These are phyloP conservation scores for Phthorimaea operculella DNA, from an alignment of 1,140 invertebrate genomes.

Conservation along the genomic window DNA sequence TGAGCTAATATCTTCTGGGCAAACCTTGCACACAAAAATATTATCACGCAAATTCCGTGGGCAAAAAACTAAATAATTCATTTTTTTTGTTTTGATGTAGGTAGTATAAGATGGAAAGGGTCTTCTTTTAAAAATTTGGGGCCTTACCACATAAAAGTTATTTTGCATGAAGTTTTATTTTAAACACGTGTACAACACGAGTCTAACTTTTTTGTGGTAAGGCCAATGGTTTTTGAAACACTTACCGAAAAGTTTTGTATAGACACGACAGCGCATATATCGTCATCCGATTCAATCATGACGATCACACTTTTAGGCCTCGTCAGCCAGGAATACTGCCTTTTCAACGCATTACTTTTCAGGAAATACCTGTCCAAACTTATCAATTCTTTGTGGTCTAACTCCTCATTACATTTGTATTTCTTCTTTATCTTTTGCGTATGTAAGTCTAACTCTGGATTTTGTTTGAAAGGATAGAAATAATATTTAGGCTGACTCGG, in stretches of 20 bases:
- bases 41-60: too few species aligned
- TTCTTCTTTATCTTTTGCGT: constrained; percentile 34
- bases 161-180: too few species aligned
- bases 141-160: too few species aligned
- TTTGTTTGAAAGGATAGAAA: constrained; percentile 58
- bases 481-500: constrained; percentile 66
- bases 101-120: too few species aligned
- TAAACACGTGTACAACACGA: too few species aligned
- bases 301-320: constrained; percentile 72
- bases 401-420: constrained; percentile 33
- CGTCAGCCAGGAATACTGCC: constrained; percentile 30
- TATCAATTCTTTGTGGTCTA: constrained; percentile 24
- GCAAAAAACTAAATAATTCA: too few species aligned
- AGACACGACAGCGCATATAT: constrained; percentile 77
- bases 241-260: constrained; percentile 79
- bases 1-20: too few species aligned
- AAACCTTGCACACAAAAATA: too few species aligned
- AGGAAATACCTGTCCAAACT: constrained; percentile 8
- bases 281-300: constrained; percentile 72
- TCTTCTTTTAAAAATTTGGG: too few species aligned
- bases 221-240: too few species aligned
- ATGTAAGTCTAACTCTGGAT: constrained; percentile 31
- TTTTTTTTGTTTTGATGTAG: too few species aligned
- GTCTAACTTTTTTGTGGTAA: too few species aligned
- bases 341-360: neutral